Evolutionary conservation across 2,888 invertebrate species (phyloP).

Genomic region (Clusia tigrina): DNA sequence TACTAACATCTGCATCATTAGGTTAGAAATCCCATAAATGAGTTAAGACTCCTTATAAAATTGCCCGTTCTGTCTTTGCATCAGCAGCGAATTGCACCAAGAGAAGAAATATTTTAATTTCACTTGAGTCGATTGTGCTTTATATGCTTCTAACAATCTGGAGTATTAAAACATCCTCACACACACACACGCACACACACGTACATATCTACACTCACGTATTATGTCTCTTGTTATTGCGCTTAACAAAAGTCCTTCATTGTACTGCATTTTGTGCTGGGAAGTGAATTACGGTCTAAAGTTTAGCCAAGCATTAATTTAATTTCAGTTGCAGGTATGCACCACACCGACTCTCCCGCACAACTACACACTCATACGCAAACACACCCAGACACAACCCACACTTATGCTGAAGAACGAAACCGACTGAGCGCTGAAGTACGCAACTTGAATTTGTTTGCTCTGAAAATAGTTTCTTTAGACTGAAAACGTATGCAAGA

Average conservation of each 20-base stretch:
- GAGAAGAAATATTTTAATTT: too few species aligned
- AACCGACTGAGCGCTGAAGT: neutral
- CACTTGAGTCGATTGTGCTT: too few species aligned
- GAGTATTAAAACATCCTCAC: too few species aligned
- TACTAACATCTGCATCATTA: too few species aligned
- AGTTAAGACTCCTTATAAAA: too few species aligned
- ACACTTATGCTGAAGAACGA: neutral
- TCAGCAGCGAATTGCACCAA: too few species aligned
- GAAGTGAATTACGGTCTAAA: neutral
- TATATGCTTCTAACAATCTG: too few species aligned
- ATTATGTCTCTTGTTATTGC: too few species aligned
- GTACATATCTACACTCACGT: too few species aligned
- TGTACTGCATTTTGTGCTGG: neutral
- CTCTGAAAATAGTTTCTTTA: slow-evolving; percentile 1
- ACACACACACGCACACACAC: too few species aligned
- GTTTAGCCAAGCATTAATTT: slow-evolving; percentile 6
- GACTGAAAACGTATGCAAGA: neutral
- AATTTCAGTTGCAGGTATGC: neutral
- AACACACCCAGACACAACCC: neutral
- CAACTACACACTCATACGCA: neutral
- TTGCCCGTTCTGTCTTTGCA: too few species aligned
- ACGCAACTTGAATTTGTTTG: neutral
- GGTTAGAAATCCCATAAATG: too few species aligned
- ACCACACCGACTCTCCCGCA: neutral
- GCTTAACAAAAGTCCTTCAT: neutral